Evolutionary conservation across 2,113 vertebrate species (phyloP).

Genomic region (Dasyprocta punctata): DNA sequence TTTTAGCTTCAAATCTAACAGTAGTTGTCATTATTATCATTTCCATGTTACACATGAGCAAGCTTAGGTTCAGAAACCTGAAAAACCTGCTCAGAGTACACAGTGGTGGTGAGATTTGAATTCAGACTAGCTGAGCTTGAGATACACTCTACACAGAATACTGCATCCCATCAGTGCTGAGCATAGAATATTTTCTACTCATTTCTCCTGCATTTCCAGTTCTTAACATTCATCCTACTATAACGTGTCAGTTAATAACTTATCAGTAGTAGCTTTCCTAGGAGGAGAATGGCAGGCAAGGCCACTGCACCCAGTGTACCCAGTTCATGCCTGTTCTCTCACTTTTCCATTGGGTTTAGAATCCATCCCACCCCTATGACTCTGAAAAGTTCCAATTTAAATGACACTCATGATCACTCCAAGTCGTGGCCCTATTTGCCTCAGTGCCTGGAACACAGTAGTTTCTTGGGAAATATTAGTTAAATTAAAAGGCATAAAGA

Average conservation of each 20-base stretch:
- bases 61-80: background rate
- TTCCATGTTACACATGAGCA: background rate
- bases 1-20: background rate
- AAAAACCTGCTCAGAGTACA: background rate
- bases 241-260: background rate
- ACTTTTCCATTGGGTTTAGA: background rate
- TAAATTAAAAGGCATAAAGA: background rate
- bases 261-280: background rate
- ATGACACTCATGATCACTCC: background rate
- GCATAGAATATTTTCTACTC: background rate
- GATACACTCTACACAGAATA: background rate
- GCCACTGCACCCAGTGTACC: background rate
- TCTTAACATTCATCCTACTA: background rate
- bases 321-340: background rate
- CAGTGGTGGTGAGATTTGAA: background rate
- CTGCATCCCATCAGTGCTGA: background rate
- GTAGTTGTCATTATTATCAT: background rate
- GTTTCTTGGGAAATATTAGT: background rate
- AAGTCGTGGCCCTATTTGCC: background rate
- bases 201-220: background rate
- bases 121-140: background rate
- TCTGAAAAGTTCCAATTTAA: background rate
- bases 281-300: background rate
- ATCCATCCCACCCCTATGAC: background rate
- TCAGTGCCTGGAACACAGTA: background rate